Evolutionary conservation across 1,140 invertebrate species (phyloP).

Genomic region (Laupala kohalensis): DNA sequence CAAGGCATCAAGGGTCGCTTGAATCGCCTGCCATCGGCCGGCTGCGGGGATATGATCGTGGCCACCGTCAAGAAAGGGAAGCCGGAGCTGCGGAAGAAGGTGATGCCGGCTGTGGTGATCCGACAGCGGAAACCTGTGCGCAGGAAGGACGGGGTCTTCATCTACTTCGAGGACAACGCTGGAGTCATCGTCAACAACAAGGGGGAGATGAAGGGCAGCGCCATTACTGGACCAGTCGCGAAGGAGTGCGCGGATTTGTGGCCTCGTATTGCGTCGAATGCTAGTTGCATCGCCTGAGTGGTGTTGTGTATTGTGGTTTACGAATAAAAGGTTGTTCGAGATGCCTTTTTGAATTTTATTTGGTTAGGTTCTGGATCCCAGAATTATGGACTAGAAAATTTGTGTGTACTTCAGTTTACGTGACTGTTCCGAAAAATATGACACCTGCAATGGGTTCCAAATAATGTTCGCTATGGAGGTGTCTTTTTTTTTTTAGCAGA

Average conservation of each 20-base stretch:
- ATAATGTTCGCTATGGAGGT: no score
- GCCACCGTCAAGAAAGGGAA: conserved; percentile 99
- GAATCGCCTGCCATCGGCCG: conserved; percentile 94
- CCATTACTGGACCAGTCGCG: conserved; percentile 97
- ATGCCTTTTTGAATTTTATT: no score
- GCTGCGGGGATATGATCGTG: conserved; percentile 96
- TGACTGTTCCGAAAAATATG: no score
- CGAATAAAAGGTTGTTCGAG: no score
- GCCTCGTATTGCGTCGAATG: conserved; percentile 98
- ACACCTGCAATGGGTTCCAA: no score
- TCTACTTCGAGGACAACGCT: conserved; percentile 99
- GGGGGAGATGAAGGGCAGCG: conserved; percentile 98
- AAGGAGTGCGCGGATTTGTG: conserved; percentile 99
- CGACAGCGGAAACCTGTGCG: conserved; percentile 94
- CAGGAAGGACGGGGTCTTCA: conserved; percentile 96
- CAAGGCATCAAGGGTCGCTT: conserved; percentile 94
- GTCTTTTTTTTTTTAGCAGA: no score
- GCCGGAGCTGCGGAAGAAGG: conserved; percentile 97
- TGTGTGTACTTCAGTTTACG: no score
- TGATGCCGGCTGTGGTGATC: conserved; percentile 98
- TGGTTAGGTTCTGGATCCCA: no score
- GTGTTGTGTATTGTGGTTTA: no score
- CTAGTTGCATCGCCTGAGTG: conserved; percentile 93
- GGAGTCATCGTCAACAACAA: conserved; percentile 99
- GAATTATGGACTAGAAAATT: no score